Evolutionary conservation across 1,140 invertebrate genomes (phyloP).

Genomic region (Batillaria attramentaria): DNA sequence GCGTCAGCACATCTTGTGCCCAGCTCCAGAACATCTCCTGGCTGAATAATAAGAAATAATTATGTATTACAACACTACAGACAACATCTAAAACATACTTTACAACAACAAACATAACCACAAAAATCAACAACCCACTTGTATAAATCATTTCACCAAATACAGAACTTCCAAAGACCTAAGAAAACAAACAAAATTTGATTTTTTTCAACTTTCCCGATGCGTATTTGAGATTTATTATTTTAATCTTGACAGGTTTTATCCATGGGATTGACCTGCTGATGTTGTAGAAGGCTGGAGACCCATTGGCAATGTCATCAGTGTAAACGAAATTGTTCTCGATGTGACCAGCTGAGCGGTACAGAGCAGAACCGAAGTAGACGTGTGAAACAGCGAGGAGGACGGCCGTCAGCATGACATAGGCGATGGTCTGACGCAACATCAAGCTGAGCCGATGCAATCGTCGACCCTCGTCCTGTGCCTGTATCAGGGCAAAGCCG

Average conservation of each 20-base stretch:
- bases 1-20: slow-evolving; percentile 50
- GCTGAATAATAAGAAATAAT: too few relatives aligned
- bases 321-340: slow-evolving; percentile 43
- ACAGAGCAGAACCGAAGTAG: slow-evolving; percentile 47
- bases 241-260: not conserved
- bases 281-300: slow-evolving; percentile 48
- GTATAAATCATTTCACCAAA: too few relatives aligned
- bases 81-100: too few relatives aligned
- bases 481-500: slow-evolving; percentile 65
- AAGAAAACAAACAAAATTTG: too few relatives aligned
- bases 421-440: slow-evolving; percentile 58
- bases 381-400: slow-evolving; percentile 56
- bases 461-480: slow-evolving; percentile 62
- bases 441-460: slow-evolving; percentile 56
- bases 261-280: slow-evolving; percentile 41
- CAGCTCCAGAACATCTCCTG: slow-evolving; percentile 58
- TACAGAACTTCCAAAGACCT: too few relatives aligned
- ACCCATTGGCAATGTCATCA: slow-evolving; percentile 30
- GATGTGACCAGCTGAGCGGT: slow-evolving; percentile 41
- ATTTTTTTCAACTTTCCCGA: too few relatives aligned
- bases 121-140: too few relatives aligned
- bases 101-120: too few relatives aligned
- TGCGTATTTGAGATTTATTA: too few relatives aligned
- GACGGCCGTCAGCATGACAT: slow-evolving; percentile 57
- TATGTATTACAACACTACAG: too few relatives aligned